Percentiles rank a stretch among this genome's conserved stretches.
Conservation (phyloP, 2,797 vertebrate genomes). For the Argentina silus region DNA sequence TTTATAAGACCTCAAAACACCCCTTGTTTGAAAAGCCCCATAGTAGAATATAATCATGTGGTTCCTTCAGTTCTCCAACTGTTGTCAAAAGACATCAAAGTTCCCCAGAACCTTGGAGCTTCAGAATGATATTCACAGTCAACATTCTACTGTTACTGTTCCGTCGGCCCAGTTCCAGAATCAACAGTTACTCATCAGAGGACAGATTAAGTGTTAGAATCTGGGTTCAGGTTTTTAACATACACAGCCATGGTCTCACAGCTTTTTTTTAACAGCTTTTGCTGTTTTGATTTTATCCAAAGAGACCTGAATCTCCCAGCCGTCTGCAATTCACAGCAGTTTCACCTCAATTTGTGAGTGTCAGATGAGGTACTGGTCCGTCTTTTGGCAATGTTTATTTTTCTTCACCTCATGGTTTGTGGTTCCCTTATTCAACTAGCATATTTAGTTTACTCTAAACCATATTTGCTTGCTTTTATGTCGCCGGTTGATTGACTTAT, state of each 20-base stretch:
- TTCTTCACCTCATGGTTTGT: background rate
- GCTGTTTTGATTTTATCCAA: constrained; percentile 20
- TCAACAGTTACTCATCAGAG: background rate
- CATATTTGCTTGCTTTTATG: background rate
- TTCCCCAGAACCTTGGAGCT: background rate
- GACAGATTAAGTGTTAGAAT: background rate
- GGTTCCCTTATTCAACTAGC: constrained; percentile 20
- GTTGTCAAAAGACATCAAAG: background rate
- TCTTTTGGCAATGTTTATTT: constrained; percentile 31
- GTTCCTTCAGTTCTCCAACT: background rate
- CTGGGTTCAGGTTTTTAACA: background rate
- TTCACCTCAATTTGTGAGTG: constrained; percentile 62
- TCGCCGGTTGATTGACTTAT: background rate
- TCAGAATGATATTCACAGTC: too few relatives aligned
- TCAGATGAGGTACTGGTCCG: constrained; percentile 37
- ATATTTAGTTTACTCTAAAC: background rate
- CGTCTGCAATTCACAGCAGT: constrained; percentile 37
- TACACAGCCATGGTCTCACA: constrained; percentile 7
- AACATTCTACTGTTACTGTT: background rate
- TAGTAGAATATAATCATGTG: background rate
- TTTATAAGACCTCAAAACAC: background rate
- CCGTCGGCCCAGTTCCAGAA: background rate
- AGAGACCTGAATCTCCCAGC: constrained; percentile 46
- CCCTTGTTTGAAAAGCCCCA: background rate
- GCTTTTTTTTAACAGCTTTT: constrained; percentile 29